Percentiles rank a stretch among this genome's conserved stretches.
Evolutionary conservation across 2,113 vertebrate genomes (phyloP).

Genomic region (Apeltes quadracus): DNA sequence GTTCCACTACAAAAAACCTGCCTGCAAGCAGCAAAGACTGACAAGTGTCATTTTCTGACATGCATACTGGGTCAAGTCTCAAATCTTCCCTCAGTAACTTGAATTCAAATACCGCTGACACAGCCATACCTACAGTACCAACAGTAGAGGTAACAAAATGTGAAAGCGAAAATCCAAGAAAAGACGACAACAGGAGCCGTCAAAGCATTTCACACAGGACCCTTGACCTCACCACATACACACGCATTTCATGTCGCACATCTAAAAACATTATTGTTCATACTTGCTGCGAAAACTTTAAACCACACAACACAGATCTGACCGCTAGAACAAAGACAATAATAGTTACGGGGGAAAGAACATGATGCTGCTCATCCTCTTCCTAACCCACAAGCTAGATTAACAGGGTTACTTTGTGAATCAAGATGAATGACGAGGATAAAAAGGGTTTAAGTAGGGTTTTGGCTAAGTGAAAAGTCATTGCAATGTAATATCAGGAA

Average conservation of each 20-base stretch:
- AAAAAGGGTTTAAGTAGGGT: neutral
- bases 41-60: neutral
- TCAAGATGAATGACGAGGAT: neutral
- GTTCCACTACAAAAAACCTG: constrained; percentile 6
- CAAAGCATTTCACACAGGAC: constrained; percentile 22
- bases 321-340: constrained; percentile 6
- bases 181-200: neutral
- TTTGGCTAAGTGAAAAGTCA: neutral
- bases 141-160: neutral
- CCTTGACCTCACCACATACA: constrained; percentile 17
- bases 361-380: neutral
- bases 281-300: constrained; percentile 28
- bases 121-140: neutral
- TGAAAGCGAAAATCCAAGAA: neutral
- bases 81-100: neutral
- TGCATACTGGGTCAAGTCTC: neutral
- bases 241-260: constrained; percentile 7
- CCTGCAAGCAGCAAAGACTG: neutral
- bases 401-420: neutral
- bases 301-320: constrained; percentile 4
- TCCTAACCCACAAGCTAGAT: neutral
- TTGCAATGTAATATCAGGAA: neutral
- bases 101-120: neutral
- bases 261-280: neutral
- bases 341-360: neutral